Percentiles rank a stretch among this genome's conserved stretches.
Evolutionary conservation across 2,888 invertebrate species (phyloP).

Genomic region (Sipunculus nudus): DNA sequence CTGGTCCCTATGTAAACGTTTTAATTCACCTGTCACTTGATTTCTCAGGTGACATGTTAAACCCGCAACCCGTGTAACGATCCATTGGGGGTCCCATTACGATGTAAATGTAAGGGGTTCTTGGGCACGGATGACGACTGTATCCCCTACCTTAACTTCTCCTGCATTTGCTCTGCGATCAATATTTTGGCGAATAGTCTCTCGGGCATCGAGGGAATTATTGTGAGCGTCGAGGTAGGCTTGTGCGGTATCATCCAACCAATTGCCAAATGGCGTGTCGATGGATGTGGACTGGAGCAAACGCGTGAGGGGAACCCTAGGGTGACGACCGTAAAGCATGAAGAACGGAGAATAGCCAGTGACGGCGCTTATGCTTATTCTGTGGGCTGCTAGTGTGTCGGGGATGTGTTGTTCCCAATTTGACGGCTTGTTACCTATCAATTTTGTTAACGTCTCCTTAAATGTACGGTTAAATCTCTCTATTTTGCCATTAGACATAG

Average conservation of each 20-base stretch:
- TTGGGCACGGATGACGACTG: slow-evolving; percentile 4
- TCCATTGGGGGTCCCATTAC: slow-evolving; percentile 15
- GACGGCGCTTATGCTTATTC: not conserved
- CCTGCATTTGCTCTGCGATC: slow-evolving; percentile 1
- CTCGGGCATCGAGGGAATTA: not conserved
- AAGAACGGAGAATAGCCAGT: slow-evolving; percentile 12
- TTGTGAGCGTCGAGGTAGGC: not conserved
- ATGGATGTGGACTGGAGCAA: not conserved
- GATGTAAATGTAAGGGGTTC: slow-evolving; percentile 5
- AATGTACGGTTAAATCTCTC: not conserved
- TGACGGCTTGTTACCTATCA: not conserved
- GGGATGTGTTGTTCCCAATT: slow-evolving; percentile 9
- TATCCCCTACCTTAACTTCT: slow-evolving; percentile 1
- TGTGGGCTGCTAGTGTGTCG: slow-evolving; percentile 1
- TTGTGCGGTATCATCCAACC: not conserved
- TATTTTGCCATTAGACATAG: slow-evolving; percentile 7
- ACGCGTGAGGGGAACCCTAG: slow-evolving; percentile 3
- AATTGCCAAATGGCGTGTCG: not conserved
- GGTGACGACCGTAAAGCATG: slow-evolving; percentile 9
- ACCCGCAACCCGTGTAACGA: slow-evolving; percentile 4
- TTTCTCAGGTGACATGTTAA: not conserved
- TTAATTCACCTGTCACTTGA: slow-evolving; percentile 4
- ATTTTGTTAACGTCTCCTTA: not conserved
- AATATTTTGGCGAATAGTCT: not conserved
- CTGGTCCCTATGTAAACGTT: slow-evolving; percentile 1